A percentile compares a stretch with the other conserved stretches of the same genome.
phyloP scores from a whole-genome alignment of 2,888 invertebrate species.

The Tryphoninae sp. region DNA sequence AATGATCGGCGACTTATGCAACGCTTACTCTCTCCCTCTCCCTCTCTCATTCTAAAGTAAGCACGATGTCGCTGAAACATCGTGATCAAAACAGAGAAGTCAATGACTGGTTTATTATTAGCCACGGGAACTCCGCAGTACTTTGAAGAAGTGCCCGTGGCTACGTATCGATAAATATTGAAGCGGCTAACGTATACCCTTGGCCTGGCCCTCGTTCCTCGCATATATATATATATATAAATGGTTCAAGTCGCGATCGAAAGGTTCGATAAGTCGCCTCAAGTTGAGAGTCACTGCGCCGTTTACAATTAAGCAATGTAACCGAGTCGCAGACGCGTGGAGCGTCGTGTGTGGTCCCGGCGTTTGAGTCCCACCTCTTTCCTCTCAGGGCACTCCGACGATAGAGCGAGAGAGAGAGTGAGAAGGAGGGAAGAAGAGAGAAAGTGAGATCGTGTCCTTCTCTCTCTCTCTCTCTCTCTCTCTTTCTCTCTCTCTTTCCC shows the following conservation, averaged over 20 bases:
- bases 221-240: background rate
- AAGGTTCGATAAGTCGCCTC: conserved; percentile 31
- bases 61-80: background rate
- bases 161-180: conserved; percentile 21
- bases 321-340: conserved; percentile 81
- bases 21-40: background rate
- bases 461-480: conserved; percentile 47
- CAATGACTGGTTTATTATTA: conserved; percentile 41
- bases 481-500: conserved; percentile 60
- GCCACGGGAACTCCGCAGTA: background rate
- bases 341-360: conserved; percentile 81
- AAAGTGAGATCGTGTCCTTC: conserved; percentile 42
- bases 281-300: conserved; percentile 77
- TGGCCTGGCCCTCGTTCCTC: background rate
- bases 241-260: background rate
- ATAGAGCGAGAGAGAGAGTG: conserved; percentile 13
- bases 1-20: no score
- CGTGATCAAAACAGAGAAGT: conserved; percentile 6
- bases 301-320: conserved; percentile 82
- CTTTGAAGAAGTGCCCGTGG: conserved; percentile 19
- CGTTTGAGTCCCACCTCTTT: conserved; percentile 77
- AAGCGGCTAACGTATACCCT: background rate
- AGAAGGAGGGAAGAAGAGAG: conserved; percentile 21
- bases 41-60: background rate
- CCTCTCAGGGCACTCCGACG: conserved; percentile 60